Evolutionary conservation across 1,140 invertebrate genomes (phyloP).

Genomic region (Mactra quadrangularis): DNA sequence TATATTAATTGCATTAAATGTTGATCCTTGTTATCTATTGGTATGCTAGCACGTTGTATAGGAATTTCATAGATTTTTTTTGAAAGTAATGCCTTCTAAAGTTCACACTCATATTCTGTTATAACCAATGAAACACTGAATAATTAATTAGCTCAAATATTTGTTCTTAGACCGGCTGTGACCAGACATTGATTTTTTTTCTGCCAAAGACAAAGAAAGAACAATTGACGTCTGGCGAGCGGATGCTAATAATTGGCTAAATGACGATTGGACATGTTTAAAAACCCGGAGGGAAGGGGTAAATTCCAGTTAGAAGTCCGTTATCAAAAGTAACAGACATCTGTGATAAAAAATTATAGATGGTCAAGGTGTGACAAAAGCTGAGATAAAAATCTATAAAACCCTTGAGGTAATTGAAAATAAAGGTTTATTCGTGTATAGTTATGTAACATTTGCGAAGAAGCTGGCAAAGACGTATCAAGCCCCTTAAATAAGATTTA

Average conservation of each 20-base stretch:
- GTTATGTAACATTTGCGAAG: too few relatives aligned
- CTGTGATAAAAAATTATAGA: slow-evolving; percentile 36
- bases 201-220: slow-evolving; percentile 17
- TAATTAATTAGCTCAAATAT: slow-evolving; percentile 17
- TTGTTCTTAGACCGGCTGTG: slow-evolving; percentile 2
- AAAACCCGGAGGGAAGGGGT: slow-evolving; percentile 8
- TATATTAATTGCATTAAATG: too few relatives aligned
- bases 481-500: too few relatives aligned
- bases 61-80: too few relatives aligned
- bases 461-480: too few relatives aligned
- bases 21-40: too few relatives aligned
- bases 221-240: slow-evolving; percentile 25
- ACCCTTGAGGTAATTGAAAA: too few relatives aligned
- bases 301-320: slow-evolving; percentile 36
- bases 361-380: not conserved
- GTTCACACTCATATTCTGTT: too few relatives aligned
- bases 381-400: slow-evolving; percentile 14
- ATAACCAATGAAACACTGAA: too few relatives aligned
- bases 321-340: slow-evolving; percentile 30
- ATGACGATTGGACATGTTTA: not conserved
- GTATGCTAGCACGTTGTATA: too few relatives aligned
- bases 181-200: slow-evolving; percentile 32
- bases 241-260: slow-evolving; percentile 11
- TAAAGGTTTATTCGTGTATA: too few relatives aligned
- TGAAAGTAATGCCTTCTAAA: too few relatives aligned